Conservation (phyloP, 2,888 invertebrate genomes). For the Bellardia bayeri region DNA sequence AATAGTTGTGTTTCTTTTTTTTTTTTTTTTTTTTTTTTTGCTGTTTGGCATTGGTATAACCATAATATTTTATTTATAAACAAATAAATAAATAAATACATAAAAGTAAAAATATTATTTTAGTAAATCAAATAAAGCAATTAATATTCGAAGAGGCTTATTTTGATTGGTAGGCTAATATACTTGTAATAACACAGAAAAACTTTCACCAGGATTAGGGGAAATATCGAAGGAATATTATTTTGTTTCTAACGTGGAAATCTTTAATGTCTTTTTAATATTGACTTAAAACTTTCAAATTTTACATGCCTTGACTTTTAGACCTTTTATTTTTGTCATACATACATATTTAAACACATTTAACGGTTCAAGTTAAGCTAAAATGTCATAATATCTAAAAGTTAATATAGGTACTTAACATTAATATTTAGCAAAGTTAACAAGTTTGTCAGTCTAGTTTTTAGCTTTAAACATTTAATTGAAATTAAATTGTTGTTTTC, state of each 20-base stretch:
- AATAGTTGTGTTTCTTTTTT: background rate
- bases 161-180: background rate
- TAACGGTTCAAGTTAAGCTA: conserved; percentile 21
- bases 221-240: too few species aligned
- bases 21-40: too few species aligned
- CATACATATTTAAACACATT: background rate
- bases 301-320: background rate
- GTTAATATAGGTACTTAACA: background rate
- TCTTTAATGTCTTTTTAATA: background rate
- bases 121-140: background rate
- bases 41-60: background rate
- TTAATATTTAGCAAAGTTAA: background rate
- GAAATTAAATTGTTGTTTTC: background rate
- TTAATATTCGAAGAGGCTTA: background rate
- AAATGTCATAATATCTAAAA: conserved; percentile 10
- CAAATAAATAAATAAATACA: background rate
- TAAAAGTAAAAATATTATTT: background rate
- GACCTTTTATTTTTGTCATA: background rate
- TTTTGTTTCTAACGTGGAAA: background rate
- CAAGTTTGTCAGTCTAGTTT: background rate
- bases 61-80: background rate
- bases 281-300: background rate
- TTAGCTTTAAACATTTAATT: background rate
- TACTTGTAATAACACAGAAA: background rate
- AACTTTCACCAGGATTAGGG: background rate